Percentiles rank a stretch among this genome's conserved stretches.
Conservation (phyloP, 2,797 vertebrate genomes). For the Acanthurus leucopareius region DNA sequence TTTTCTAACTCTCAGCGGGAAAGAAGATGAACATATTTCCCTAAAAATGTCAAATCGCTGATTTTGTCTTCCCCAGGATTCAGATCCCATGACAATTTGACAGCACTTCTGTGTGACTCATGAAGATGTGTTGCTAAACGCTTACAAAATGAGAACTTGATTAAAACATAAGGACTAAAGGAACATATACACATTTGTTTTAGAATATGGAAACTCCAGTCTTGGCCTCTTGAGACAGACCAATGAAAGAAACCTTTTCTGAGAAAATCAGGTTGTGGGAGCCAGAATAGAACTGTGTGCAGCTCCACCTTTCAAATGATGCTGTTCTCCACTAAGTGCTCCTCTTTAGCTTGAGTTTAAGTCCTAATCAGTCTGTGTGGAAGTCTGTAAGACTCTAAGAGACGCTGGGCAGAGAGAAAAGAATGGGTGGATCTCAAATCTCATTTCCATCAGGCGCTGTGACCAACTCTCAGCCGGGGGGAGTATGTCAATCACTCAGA, state of each 20-base stretch:
- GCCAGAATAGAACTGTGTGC: neutral
- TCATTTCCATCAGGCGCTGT: slow-evolving; percentile 60
- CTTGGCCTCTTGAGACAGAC: slow-evolving; percentile 8
- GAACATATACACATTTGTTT: neutral
- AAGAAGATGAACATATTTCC: neutral
- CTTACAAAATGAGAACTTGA: neutral
- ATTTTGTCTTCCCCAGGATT: neutral
- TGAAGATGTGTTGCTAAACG: neutral
- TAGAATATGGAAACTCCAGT: neutral
- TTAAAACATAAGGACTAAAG: neutral
- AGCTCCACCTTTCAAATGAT: slow-evolving; percentile 11
- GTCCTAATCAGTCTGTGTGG: slow-evolving; percentile 19
- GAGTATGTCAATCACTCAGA: slow-evolving; percentile 79
- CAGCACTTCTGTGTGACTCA: neutral
- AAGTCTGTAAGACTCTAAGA: slow-evolving; percentile 30
- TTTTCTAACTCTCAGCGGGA: neutral
- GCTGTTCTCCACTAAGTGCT: slow-evolving; percentile 15
- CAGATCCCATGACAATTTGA: neutral
- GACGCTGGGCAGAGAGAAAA: slow-evolving; percentile 36
- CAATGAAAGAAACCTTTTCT: neutral
- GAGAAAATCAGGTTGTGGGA: neutral
- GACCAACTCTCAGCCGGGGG: slow-evolving; percentile 62
- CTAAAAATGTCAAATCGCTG: neutral
- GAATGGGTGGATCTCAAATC: slow-evolving; percentile 52
- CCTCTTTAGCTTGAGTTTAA: slow-evolving; percentile 6